A percentile compares a stretch with the other conserved stretches of the same genome.
Conservation (phyloP, 2,113 vertebrate species). For the Merops nubicus region DNA sequence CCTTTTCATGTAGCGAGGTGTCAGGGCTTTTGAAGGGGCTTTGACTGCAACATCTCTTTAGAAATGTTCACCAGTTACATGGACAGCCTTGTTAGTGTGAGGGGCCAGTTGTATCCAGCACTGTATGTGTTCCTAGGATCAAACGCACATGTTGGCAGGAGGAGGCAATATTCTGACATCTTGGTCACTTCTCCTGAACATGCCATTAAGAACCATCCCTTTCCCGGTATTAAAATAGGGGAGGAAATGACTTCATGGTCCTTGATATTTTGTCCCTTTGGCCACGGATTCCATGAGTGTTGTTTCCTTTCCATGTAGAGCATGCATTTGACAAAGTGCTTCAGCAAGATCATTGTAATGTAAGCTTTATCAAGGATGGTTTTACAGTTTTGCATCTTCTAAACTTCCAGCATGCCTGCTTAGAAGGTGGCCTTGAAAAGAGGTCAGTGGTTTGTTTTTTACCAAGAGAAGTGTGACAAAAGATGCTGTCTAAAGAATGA, state of each 20-base stretch:
- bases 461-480: neutral
- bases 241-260: neutral
- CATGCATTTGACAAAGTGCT: neutral
- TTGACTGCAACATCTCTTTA: neutral
- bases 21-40: neutral
- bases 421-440: neutral
- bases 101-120: neutral
- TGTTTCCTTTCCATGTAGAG: neutral
- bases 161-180: neutral
- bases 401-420: neutral
- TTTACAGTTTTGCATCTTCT: neutral
- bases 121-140: neutral
- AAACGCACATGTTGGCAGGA: neutral
- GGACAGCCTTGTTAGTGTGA: neutral
- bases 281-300: neutral
- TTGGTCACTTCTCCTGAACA: neutral
- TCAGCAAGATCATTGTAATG: neutral
- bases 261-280: neutral
- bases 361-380: neutral
- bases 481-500: neutral
- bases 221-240: neutral
- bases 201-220: neutral
- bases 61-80: neutral
- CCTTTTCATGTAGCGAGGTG: rapidly evolving
- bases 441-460: neutral